phyloP scores from a whole-genome alignment of 2,888 invertebrate species.

The Eilema sororculum region DNA sequence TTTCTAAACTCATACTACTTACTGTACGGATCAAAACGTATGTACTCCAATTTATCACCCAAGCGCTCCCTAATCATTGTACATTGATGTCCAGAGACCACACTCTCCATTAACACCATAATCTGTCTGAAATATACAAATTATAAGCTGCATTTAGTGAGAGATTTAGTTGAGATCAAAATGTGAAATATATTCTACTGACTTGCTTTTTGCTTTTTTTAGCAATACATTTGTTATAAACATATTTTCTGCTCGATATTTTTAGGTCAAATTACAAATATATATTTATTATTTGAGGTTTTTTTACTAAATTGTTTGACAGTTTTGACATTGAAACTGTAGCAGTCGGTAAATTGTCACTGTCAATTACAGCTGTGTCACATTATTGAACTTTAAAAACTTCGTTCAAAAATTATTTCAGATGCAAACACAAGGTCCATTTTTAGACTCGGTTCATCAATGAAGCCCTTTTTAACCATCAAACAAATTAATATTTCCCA shows the following conservation, averaged over 20 bases:
- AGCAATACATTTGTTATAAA: constrained; percentile 90
- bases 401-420: neutral
- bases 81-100: constrained; percentile 91
- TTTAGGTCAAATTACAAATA: neutral
- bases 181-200: constrained; percentile 60
- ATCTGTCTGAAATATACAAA: constrained; percentile 86
- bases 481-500: too few species aligned
- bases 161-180: neutral
- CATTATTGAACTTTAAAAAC: neutral
- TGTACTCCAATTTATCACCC: constrained; percentile 92
- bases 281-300: too few species aligned
- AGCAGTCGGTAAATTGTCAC: neutral
- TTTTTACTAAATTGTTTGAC: neutral
- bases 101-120: constrained; percentile 93
- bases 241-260: constrained; percentile 75
- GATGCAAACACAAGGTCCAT: neutral
- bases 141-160: neutral
- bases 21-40: constrained; percentile 93
- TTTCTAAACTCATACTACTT: constrained; percentile 70
- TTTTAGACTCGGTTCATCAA: neutral
- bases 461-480: neutral
- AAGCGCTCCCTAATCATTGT: constrained; percentile 90
- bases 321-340: neutral
- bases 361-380: neutral
- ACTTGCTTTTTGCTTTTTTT: constrained; percentile 93